Base-by-base conservation (phyloP, 2,113 vertebrate species). In the Equus quagga region DNA sequence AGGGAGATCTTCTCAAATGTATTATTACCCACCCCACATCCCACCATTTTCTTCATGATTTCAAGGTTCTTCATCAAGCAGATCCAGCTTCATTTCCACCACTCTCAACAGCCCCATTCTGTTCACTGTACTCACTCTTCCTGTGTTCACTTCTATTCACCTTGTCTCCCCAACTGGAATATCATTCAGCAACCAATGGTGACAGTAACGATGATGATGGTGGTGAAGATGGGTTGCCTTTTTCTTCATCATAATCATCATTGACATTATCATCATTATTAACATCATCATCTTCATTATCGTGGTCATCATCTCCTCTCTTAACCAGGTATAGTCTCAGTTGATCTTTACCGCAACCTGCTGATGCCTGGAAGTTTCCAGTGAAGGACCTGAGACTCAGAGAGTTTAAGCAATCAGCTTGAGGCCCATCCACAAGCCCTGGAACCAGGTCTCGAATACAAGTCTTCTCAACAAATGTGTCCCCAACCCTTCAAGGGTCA, bases 61-160 rank as follows among this genome's bases (percentile, higher is more conserved):
- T 44, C 75, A 28, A 33, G n/a, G 14, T 11, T 65, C 73, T 51
- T 56, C 44, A 44, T n/a, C 19, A 49, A 17, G 64, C 33, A 85
- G 36, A 26, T 51, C n/a, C 67, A 73, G 51, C 33, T 12, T 21
- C 24, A 14, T 64, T 80, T 44, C 60, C 44, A 49, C 41, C 54
- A 33, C 9, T 33, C 36, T 78, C 28, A 7, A 1, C 15, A 58
- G 26, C 60, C 49, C 54, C 18, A 46, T 89, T 6, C 31, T 23
- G 23, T 28, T 69, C 44, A 33, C 54, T 31, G 0, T 44, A 0
- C 17, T 51, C 4, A 1, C 14, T 26, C 24, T 56, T n/a, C 28
- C 54, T 26, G 0, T 36, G 0, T 73, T 36, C n/a, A 3, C 44
- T 69, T 49, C 7, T 49, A 0, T 46, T 90, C 41, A 10, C 46